Evolutionary conservation across 2,797 vertebrate genomes (phyloP).

Genomic region (Pelobates cultripes): DNA sequence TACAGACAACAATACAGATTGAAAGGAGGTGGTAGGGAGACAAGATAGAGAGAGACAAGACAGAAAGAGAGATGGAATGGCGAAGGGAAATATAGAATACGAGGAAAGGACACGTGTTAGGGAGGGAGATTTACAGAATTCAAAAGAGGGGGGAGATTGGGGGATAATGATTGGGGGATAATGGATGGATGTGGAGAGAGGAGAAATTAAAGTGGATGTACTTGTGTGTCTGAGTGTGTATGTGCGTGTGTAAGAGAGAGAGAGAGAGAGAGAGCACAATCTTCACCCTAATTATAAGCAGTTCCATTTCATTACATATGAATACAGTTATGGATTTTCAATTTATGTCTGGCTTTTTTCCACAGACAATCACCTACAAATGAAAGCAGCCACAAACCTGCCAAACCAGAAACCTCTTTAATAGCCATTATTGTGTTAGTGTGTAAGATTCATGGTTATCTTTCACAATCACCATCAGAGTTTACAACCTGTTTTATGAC

Average conservation of each 20-base stretch:
- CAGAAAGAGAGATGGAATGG: too few relatives aligned
- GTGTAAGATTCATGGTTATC: constrained; percentile 56
- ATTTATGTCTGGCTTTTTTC: constrained; percentile 58
- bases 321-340: constrained; percentile 58
- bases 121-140: too few relatives aligned
- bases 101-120: too few relatives aligned
- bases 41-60: too few relatives aligned
- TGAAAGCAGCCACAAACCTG: constrained; percentile 57
- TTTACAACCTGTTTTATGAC: constrained; percentile 58
- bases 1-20: too few relatives aligned
- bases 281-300: constrained; percentile 62
- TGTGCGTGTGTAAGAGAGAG: neutral
- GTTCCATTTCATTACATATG: constrained; percentile 57
- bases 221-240: too few relatives aligned
- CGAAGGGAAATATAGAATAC: too few relatives aligned
- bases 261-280: constrained; percentile 27
- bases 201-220: too few relatives aligned
- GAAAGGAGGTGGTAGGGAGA: too few relatives aligned
- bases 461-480: constrained; percentile 42
- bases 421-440: constrained; percentile 51
- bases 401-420: constrained; percentile 51
- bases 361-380: constrained; percentile 54
- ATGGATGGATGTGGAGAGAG: too few relatives aligned
- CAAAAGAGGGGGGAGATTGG: too few relatives aligned
- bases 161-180: too few relatives aligned